phyloP scores from a whole-genome alignment of 2,113 vertebrate genomes.

The Passer montanus region DNA sequence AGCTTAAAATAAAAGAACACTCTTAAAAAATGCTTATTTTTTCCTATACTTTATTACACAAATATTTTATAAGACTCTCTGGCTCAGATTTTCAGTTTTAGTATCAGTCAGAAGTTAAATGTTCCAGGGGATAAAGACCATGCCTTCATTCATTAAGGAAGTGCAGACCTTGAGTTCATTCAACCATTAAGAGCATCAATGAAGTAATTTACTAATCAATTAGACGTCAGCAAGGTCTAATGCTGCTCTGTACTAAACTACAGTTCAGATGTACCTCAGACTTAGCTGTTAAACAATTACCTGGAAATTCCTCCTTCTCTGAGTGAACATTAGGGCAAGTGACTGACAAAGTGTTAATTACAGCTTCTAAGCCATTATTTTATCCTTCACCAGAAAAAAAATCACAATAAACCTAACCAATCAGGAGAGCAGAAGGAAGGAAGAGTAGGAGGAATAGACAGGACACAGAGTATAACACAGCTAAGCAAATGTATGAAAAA shows the following conservation, averaged over 20 bases:
- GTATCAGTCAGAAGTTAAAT: background rate
- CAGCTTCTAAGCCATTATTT: background rate
- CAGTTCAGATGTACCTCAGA: background rate
- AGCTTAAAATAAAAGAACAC: background rate
- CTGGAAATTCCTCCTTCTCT: background rate
- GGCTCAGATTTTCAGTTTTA: background rate
- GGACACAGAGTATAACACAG: background rate
- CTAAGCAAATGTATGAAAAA: background rate
- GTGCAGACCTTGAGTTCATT: background rate
- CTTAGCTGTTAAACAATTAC: background rate
- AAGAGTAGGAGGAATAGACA: background rate
- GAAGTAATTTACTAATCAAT: conserved; percentile 13
- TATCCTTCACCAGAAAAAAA: background rate
- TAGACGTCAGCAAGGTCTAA: background rate
- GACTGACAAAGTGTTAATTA: background rate
- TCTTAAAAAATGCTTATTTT: background rate
- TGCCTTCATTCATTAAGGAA: background rate
- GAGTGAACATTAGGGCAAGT: background rate
- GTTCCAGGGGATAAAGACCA: background rate
- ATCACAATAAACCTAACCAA: background rate
- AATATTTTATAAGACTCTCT: background rate
- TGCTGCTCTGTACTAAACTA: background rate
- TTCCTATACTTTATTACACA: background rate
- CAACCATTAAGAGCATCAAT: background rate
- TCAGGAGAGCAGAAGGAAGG: background rate